phyloP scores from a whole-genome alignment of 2,888 invertebrate genomes.

The Heteromurus nitidus region DNA sequence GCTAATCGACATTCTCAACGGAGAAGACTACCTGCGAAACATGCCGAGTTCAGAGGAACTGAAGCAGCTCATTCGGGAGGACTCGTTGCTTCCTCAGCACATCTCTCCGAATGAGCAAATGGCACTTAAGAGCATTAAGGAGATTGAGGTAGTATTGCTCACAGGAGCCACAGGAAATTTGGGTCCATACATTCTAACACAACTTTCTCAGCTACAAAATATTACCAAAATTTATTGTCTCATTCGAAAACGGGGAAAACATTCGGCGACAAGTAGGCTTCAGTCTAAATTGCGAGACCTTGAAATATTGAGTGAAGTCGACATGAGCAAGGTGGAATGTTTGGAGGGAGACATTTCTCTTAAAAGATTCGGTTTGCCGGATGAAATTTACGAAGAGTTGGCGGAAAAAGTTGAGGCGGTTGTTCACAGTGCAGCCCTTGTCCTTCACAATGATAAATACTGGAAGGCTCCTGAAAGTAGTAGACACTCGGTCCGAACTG shows the following conservation, averaged over 20 bases:
- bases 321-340: conserved; percentile 31
- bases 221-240: conserved; percentile 51
- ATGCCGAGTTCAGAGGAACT: conserved; percentile 43
- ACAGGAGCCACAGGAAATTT: conserved; percentile 55
- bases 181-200: conserved; percentile 51
- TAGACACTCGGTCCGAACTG: not conserved
- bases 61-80: conserved; percentile 27
- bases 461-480: conserved; percentile 13
- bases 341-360: conserved; percentile 31
- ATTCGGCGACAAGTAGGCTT: conserved; percentile 14
- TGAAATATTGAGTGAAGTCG: conserved; percentile 4
- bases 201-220: not conserved
- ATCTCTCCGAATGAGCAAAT: not conserved
- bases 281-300: not conserved
- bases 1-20: conserved; percentile 43
- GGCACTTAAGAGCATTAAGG: not conserved
- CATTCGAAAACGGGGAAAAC: conserved; percentile 13
- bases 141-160: conserved; percentile 41
- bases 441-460: conserved; percentile 28
- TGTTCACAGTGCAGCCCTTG: conserved; percentile 35
- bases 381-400: conserved; percentile 11
- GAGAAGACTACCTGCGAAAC: not conserved
- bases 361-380: conserved; percentile 2
- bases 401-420: conserved; percentile 17
- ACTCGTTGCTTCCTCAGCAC: conserved; percentile 39